Percentiles rank a stretch among this genome's conserved stretches.
These are phyloP conservation scores for Sapayoa aenigma DNA, from an alignment of 2,113 vertebrate species.

Conservation along the genomic window DNA sequence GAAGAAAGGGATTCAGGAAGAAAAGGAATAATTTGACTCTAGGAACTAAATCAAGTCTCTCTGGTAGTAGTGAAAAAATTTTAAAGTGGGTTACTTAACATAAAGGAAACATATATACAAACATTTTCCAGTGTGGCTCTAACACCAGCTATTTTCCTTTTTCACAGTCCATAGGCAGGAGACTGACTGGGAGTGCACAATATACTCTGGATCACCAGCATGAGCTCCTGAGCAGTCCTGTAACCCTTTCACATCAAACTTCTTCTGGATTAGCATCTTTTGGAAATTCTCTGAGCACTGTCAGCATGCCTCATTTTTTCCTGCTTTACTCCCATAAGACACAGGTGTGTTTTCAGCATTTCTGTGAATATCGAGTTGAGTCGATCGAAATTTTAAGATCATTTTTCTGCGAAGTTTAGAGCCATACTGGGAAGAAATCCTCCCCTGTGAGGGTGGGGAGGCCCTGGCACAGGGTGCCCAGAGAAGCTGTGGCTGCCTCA, in stretches of 20 bases:
- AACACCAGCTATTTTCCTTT: background rate
- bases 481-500: background rate
- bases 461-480: background rate
- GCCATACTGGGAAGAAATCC: background rate
- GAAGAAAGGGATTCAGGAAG: background rate
- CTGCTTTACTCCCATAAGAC: background rate
- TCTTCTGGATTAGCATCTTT: background rate
- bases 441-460: rapidly evolving
- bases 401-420: background rate
- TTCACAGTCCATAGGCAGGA: background rate
- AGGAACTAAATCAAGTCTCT: background rate
- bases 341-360: background rate
- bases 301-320: background rate
- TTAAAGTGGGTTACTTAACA: background rate
- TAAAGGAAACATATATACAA: background rate
- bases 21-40: background rate
- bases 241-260: background rate
- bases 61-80: background rate
- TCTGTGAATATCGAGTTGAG: background rate
- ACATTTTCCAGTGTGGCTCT: background rate
- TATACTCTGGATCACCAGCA: background rate
- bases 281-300: background rate
- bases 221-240: background rate
- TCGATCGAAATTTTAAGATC: background rate
- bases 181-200: background rate